Evolutionary conservation across 2,797 vertebrate genomes (phyloP), one percentile per base, ranked within the genome.

Genomic region (Anolis apletophallus): DNA sequence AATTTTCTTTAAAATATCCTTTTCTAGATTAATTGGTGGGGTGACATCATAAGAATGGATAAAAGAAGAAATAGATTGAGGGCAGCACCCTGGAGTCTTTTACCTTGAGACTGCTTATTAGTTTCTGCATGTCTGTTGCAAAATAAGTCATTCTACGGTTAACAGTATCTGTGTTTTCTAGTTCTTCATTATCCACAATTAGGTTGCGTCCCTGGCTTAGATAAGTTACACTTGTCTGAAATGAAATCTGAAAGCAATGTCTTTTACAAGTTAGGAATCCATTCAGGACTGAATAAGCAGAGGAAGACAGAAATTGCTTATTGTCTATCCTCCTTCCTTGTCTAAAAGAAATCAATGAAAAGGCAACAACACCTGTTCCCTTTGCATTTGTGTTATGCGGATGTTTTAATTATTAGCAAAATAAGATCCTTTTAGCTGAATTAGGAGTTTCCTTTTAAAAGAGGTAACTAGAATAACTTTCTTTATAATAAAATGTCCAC

Each of bases 151-250:
- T 52, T 86, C 36, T 55, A 67, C 16, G 14, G 21, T 46, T 75
- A 40, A 17, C 8, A 16, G 21, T 72, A 80, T 59, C n/a, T 32
- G 6, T n/a, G 5, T 21, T 32, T 50, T 82, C 64, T 64, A 57
- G 5, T 23, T 85, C 88, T 88, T 59, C 9, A 73, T 84, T 73
- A 61, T 46, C 1, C 3, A 59, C n/a, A 86, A 55, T 86, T 75
- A 80, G 68, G 21, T 64, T 55, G 52, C 50, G 74, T 67, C 59
- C 32, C 9, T 8, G 74, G 50, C 52, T 74, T 67, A 46, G 72
- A 50, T 86, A 59, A 80, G 76, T 84, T 61, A 86, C 59, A 74
- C 11, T 16, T 59, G 69, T 83, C 81, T 83, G 36, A 84, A 80
- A 16, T 84, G 23, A 86, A 73, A 80, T 17, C 61, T 68, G 50